Base-by-base conservation (phyloP, 2,797 vertebrate genomes). In the Pseudomugil tenellus region DNA sequence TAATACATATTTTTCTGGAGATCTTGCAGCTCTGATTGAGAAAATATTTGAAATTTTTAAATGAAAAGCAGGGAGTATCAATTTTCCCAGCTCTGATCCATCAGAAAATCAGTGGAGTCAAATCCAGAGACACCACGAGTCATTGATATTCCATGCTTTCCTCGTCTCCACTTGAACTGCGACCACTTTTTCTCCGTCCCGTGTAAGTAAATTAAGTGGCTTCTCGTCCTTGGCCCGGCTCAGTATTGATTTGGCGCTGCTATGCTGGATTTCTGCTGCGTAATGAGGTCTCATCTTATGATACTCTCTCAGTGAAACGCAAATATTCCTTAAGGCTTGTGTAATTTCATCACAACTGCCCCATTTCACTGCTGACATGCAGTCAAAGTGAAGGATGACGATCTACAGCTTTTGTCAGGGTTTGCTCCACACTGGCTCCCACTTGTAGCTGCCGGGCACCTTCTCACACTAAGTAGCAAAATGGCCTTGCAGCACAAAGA, bases 251-350 rank as follows among this genome's bases (percentile, higher is more conserved):
- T 89, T 67, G 80, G 77, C 54, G 69, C 78, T 29, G 74, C 80
- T 68, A 86, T 67, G 72, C 70, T 80, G 86, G 84, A 88, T 91
- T 88, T 89, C 80, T 90, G 83, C 83, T 76, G 77, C 68, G 77
- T 92, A 93, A 92, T 89, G 91, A 89, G 84, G 81, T 88, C 84
- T 89, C 77, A 70, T 83, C 84, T 86, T 77, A 63, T 82, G 84
- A 84, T 87, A 85, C 91, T 87, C 70, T 87, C 77, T 68, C 73
- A 89, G 82, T 81, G 79, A 85, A 92, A 88, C 68, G 71, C 87
- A 91, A 90, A 91, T 86, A 89, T 87, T 85, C 85, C 79, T 83
- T 79, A 84, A 86, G 88, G 82, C 80, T 67, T 71, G 77, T 89
- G 84, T 89, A 86, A 88, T 91, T 92, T 84, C 86, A 89, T 86